phyloP scores from a whole-genome alignment of 1,140 invertebrate species.

The Drosophila jambulina region DNA sequence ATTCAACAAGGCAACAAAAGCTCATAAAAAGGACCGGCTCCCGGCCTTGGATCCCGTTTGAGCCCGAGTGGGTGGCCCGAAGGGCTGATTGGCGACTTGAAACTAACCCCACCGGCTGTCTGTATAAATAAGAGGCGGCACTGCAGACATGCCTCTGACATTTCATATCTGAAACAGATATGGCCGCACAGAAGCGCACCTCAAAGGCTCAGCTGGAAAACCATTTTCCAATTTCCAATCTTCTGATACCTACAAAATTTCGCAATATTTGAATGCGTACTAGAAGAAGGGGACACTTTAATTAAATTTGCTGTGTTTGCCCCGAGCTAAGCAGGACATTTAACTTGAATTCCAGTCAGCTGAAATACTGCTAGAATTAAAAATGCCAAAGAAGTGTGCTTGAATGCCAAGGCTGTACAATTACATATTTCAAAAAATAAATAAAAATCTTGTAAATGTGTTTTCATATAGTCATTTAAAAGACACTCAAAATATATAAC shows the following conservation, averaged over 20 bases:
- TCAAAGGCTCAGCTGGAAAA: constrained; percentile 27
- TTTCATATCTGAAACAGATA: constrained; percentile 60
- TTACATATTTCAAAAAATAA: background rate
- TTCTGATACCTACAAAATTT: background rate
- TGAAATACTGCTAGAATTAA: constrained; percentile 1
- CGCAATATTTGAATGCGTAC: background rate
- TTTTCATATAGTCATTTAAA: background rate
- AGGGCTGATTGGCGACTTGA: constrained; percentile 56
- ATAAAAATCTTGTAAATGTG: too few species aligned
- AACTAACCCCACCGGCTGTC: constrained; percentile 67
- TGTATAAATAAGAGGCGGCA: constrained; percentile 70
- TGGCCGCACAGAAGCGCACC: constrained; percentile 10
- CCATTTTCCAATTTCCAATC: constrained; percentile 19
- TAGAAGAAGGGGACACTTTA: constrained; percentile 16
- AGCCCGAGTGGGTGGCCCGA: constrained; percentile 1
- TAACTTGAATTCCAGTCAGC: background rate
- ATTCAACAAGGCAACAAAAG: constrained; percentile 83
- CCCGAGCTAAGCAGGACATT: background rate
- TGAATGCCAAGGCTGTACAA: background rate
- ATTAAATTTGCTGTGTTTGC: constrained; percentile 18
- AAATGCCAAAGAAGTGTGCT: background rate
- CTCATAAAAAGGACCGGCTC: constrained; percentile 78
- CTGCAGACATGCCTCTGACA: constrained; percentile 75
- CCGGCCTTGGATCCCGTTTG: constrained; percentile 18
- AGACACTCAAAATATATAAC: background rate